Evolutionary conservation across 2,113 vertebrate genomes (phyloP).

Genomic region (Erinaceus europaeus): DNA sequence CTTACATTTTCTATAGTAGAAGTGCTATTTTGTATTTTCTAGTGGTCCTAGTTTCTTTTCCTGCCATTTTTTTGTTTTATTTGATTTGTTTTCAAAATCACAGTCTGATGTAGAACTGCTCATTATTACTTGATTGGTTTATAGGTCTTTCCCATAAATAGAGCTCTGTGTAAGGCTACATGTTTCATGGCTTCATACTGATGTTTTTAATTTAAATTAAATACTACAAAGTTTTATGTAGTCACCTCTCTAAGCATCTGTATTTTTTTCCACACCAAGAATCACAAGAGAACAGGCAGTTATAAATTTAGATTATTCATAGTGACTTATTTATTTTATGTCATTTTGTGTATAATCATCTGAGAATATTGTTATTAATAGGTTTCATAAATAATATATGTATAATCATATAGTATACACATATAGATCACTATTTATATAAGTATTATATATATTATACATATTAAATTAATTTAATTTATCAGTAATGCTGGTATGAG

Average conservation of each 20-base stretch:
- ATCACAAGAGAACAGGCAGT: background rate
- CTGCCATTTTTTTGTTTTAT: too few species aligned
- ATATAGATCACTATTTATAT: background rate
- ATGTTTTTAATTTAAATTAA: background rate
- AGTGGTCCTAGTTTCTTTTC: background rate
- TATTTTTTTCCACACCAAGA: background rate
- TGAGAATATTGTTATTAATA: background rate
- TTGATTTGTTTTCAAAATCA: background rate
- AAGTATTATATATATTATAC: background rate
- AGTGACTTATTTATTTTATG: background rate
- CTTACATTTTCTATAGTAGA: background rate
- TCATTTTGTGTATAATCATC: background rate
- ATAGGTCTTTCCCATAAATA: background rate
- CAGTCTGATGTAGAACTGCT: background rate
- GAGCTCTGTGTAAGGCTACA: background rate
- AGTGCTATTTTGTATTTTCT: background rate
- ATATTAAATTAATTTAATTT: background rate
- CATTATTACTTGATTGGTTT: background rate
- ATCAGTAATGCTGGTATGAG: background rate
- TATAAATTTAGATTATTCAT: background rate
- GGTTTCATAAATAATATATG: background rate
- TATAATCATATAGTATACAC: background rate
- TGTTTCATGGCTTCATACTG: background rate
- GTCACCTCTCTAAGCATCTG: background rate
- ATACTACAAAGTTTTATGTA: background rate